These are phyloP conservation scores for Phymatocera aterrima DNA, from an alignment of 2,888 invertebrate species.

Conservation along the genomic window DNA sequence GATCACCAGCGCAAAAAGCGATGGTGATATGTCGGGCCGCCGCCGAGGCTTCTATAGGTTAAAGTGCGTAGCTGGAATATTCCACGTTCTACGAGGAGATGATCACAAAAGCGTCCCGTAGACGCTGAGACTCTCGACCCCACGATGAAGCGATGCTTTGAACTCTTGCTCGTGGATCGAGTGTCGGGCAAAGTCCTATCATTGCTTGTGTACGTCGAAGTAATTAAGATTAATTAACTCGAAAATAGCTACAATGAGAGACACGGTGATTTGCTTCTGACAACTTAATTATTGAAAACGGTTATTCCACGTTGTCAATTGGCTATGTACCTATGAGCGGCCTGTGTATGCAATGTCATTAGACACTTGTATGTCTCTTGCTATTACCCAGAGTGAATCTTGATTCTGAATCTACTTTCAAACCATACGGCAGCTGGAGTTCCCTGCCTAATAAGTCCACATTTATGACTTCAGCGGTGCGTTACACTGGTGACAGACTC, in stretches of 20 bases:
- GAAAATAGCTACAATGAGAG: neutral
- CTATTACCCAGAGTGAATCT: neutral
- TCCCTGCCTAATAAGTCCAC: neutral
- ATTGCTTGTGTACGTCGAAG: constrained; percentile 4
- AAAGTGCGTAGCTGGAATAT: constrained; percentile 17
- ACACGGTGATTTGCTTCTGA: neutral
- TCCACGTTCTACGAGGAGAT: neutral
- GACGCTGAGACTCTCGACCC: neutral
- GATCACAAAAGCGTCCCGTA: neutral
- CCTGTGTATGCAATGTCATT: neutral
- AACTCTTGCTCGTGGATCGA: constrained; percentile 9
- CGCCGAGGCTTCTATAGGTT: neutral
- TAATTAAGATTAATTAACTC: constrained; percentile 31
- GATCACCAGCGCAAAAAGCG: constrained; percentile 34
- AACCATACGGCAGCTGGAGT: neutral
- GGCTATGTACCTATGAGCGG: neutral
- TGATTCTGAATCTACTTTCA: neutral
- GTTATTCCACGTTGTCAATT: constrained; percentile 25
- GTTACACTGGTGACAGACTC: neutral
- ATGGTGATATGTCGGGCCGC: constrained; percentile 30
- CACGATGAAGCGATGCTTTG: constrained; percentile 1
- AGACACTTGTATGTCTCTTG: neutral
- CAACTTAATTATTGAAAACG: constrained; percentile 37
- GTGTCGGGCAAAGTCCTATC: constrained; percentile 6
- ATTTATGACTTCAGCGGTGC: constrained; percentile 19